Evolutionary conservation across 2,888 invertebrate species (phyloP).

Genomic region (Polyommatus iphigenia): DNA sequence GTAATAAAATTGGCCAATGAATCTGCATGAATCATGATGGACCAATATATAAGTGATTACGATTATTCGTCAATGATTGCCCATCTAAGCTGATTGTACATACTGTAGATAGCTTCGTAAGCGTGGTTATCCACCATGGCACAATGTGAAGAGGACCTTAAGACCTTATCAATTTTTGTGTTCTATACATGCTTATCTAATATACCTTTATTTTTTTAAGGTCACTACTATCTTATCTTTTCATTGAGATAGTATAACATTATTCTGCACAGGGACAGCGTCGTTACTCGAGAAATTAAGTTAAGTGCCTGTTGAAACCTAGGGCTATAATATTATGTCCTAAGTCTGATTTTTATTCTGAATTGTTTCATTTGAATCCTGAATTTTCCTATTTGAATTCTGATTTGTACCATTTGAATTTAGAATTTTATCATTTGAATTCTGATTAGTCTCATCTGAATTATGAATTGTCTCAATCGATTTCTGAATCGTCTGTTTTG

Average conservation of each 20-base stretch:
- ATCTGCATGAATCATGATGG: too few relatives aligned
- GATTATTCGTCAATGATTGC: not conserved
- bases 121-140: too few relatives aligned
- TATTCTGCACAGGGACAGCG: not conserved
- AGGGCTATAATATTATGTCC: not conserved
- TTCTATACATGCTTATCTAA: not conserved
- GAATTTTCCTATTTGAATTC: conserved; percentile 42
- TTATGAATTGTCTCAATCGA: not conserved
- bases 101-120: too few relatives aligned
- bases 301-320: not conserved
- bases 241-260: not conserved
- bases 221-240: not conserved
- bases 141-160: too few relatives aligned
- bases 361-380: not conserved
- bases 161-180: not conserved
- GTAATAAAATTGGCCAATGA: too few relatives aligned
- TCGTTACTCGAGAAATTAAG: not conserved
- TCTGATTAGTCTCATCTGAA: not conserved
- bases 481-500: conserved; percentile 45
- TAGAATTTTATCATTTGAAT: not conserved
- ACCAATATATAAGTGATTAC: not conserved
- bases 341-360: conserved; percentile 34
- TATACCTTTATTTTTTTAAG: not conserved
- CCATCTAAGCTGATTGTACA: not conserved
- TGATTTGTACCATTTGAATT: not conserved